Conservation (phyloP, 2,888 invertebrate species). For the Troides oblongomaculatus region DNA sequence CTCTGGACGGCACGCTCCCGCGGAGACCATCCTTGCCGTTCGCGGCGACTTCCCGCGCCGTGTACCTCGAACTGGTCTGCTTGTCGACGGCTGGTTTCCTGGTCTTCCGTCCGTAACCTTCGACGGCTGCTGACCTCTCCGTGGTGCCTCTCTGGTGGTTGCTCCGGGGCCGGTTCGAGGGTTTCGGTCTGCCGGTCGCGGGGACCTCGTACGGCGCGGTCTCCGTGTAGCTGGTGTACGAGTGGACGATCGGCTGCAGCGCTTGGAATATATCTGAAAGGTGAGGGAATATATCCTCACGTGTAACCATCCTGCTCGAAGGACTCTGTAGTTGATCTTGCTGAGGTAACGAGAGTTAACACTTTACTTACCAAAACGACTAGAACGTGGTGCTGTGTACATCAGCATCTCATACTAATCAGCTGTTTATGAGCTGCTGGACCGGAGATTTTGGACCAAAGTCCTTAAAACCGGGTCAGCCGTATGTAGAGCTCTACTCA, state of each 20-base stretch:
- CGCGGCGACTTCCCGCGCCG: conserved; percentile 15
- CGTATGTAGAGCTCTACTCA: too few relatives aligned
- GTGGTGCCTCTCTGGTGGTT: background rate
- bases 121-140: background rate
- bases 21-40: conserved; percentile 1
- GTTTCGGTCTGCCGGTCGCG: conserved; percentile 34
- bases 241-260: conserved; percentile 48
- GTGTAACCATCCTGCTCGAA: too few relatives aligned
- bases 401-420: too few relatives aligned
- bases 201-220: conserved; percentile 31
- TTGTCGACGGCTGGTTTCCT: background rate
- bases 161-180: conserved; percentile 1
- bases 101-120: background rate
- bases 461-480: too few relatives aligned
- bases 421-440: too few relatives aligned
- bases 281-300: too few relatives aligned
- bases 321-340: too few relatives aligned
- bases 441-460: too few relatives aligned
- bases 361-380: too few relatives aligned
- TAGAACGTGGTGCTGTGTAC: too few relatives aligned
- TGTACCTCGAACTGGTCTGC: background rate
- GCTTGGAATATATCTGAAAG: conserved; percentile 56
- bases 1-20: background rate
- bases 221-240: conserved; percentile 8
- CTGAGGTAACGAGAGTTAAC: too few relatives aligned